Evolutionary conservation across 2,113 vertebrate genomes (phyloP).

Genomic region (Salvelinus fontinalis): DNA sequence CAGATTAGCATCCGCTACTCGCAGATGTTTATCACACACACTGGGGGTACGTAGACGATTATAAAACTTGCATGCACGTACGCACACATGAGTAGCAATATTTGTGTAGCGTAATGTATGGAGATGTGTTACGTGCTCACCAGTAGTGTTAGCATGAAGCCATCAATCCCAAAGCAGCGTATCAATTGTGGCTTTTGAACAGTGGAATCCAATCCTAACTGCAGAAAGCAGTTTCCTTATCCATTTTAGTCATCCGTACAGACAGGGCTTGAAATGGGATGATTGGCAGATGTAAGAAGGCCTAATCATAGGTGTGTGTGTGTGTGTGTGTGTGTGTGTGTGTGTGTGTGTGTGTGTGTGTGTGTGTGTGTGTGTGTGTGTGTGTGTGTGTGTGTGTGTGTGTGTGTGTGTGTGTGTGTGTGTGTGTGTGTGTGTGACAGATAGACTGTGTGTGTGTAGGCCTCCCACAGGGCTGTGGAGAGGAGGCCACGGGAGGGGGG

Average conservation of each 20-base stretch:
- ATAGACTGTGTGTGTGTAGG: conserved; percentile 15
- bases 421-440: neutral
- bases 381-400: neutral
- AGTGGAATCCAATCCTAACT: neutral
- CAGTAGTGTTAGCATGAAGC: neutral
- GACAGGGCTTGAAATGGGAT: neutral
- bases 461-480: conserved; percentile 46
- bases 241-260: neutral
- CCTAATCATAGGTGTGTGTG: neutral
- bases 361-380: neutral
- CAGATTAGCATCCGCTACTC: conserved; percentile 62
- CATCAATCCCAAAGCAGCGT: neutral
- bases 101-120: neutral
- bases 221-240: no score
- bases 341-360: no score
- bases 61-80: neutral
- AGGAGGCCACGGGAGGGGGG: conserved; percentile 34
- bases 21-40: conserved; percentile 10
- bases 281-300: conserved; percentile 4
- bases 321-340: no score
- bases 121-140: neutral
- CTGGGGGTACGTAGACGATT: no score
- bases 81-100: neutral
- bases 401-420: neutral
- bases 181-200: neutral